Evolutionary conservation across 2,888 invertebrate genomes (phyloP).

Genomic region (Heterodera filipjevi): DNA sequence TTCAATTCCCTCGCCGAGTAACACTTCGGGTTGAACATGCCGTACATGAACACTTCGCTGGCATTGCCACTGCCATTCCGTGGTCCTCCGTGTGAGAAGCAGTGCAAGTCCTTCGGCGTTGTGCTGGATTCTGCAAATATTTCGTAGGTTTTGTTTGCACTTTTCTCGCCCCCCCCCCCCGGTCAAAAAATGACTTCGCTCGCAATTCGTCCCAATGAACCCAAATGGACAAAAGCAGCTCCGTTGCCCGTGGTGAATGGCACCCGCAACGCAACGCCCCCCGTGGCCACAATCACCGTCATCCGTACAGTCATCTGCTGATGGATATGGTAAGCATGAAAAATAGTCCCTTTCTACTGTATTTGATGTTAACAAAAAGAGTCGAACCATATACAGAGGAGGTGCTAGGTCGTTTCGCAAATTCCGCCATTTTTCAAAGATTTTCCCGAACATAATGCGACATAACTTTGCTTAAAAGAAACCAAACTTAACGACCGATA

Average conservation of each 20-base stretch:
- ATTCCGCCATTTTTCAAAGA: too few species aligned
- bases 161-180: not conserved
- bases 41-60: slow-evolving; percentile 42
- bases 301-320: slow-evolving; percentile 50
- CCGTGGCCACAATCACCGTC: slow-evolving; percentile 58
- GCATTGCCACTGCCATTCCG: not conserved
- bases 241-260: slow-evolving; percentile 42
- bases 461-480: too few species aligned
- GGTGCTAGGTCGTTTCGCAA: too few species aligned
- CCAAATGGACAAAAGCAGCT: slow-evolving; percentile 59
- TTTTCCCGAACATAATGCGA: too few species aligned
- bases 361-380: too few species aligned
- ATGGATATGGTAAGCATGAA: not conserved
- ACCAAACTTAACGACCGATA: too few species aligned
- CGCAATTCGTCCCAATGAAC: slow-evolving; percentile 58
- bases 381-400: too few species aligned
- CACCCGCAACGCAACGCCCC: slow-evolving; percentile 54
- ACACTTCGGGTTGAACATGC: slow-evolving; percentile 58
- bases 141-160: not conserved
- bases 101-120: not conserved
- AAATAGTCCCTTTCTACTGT: too few species aligned
- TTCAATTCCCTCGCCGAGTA: slow-evolving; percentile 51
- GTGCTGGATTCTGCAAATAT: slow-evolving; percentile 6
- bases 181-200: slow-evolving; percentile 48
- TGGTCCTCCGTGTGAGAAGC: not conserved